phyloP scores from a whole-genome alignment of 2,888 invertebrate genomes.

The Zonitis immaculata region DNA sequence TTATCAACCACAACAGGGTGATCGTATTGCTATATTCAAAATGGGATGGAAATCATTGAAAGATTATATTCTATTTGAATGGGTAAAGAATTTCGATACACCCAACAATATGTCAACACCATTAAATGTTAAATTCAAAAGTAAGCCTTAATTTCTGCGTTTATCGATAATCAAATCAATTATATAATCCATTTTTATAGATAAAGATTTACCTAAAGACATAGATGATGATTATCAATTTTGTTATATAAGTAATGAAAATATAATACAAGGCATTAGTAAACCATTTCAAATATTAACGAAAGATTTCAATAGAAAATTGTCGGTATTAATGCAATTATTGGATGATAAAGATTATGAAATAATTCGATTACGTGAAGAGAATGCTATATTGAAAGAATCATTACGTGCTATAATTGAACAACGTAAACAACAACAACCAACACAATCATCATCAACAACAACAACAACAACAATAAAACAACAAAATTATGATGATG shows the following conservation, averaged over 20 bases:
- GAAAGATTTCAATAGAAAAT: conserved; percentile 7
- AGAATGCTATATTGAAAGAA: conserved; percentile 33
- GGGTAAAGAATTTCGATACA: conserved; percentile 28
- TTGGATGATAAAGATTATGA: conserved; percentile 21
- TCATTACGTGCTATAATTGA: conserved; percentile 28
- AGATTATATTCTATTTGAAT: conserved; percentile 43
- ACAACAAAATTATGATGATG: conserved; percentile 27
- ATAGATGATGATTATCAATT: conserved; percentile 42
- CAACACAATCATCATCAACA: not conserved
- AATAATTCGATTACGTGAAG: conserved; percentile 32
- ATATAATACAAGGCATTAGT: conserved; percentile 42
- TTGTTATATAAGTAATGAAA: conserved; percentile 43
- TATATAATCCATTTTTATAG: conserved; percentile 25
- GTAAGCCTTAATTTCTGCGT: no score
- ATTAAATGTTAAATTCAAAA: conserved; percentile 33
- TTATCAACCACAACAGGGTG: conserved; percentile 40
- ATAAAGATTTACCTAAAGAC: conserved; percentile 37
- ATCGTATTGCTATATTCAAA: conserved; percentile 43
- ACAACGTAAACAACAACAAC: not conserved
- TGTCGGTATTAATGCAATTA: conserved; percentile 8
- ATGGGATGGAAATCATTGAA: conserved; percentile 44
- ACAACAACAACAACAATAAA: conserved; percentile 1
- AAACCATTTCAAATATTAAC: conserved; percentile 39
- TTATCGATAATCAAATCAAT: not conserved
- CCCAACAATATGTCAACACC: not conserved